These are phyloP conservation scores for Drosophila parabipectinata DNA, from an alignment of 1,140 invertebrate species.

Conservation along the genomic window DNA sequence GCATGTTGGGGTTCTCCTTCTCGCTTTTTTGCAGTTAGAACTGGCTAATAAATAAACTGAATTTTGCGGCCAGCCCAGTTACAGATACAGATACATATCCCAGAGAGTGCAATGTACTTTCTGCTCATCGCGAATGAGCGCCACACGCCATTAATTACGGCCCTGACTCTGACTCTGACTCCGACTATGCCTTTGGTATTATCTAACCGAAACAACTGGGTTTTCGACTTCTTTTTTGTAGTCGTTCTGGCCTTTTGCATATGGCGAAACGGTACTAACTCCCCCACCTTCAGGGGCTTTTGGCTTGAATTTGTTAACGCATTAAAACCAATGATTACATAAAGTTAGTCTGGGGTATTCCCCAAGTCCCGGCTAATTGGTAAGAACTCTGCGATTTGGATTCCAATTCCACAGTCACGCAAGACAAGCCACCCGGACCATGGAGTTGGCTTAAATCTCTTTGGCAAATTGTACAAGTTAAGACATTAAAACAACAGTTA, in stretches of 20 bases:
- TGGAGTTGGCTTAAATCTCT: not conserved
- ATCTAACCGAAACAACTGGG: constrained; percentile 51
- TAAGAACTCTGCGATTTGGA: constrained; percentile 34
- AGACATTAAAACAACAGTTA: constrained; percentile 68
- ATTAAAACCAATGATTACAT: constrained; percentile 77
- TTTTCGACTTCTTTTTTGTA: constrained; percentile 2
- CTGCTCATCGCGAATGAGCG: constrained; percentile 54
- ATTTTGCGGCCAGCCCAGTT: constrained; percentile 43
- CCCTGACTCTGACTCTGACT: constrained; percentile 1
- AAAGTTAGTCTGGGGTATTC: constrained; percentile 24
- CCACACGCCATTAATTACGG: constrained; percentile 81
- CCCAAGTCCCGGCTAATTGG: constrained; percentile 23
- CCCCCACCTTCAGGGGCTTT: not conserved
- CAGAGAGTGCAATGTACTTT: constrained; percentile 74
- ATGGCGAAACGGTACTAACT: constrained; percentile 43
- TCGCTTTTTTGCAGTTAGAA: constrained; percentile 68
- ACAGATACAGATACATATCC: constrained; percentile 5
- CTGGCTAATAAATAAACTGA: constrained; percentile 46
- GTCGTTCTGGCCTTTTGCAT: constrained; percentile 58
- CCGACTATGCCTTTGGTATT: constrained; percentile 31
- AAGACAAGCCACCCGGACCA: constrained; percentile 4
- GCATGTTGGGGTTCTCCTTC: constrained; percentile 5
- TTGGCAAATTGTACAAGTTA: constrained; percentile 61
- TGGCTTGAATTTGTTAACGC: constrained; percentile 60
- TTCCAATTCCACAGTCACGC: constrained; percentile 42